A percentile compares a stretch with the other conserved stretches of the same genome.
Conservation (phyloP, 2,113 vertebrate genomes). For the Rhinopomastus cyanomelas region DNA sequence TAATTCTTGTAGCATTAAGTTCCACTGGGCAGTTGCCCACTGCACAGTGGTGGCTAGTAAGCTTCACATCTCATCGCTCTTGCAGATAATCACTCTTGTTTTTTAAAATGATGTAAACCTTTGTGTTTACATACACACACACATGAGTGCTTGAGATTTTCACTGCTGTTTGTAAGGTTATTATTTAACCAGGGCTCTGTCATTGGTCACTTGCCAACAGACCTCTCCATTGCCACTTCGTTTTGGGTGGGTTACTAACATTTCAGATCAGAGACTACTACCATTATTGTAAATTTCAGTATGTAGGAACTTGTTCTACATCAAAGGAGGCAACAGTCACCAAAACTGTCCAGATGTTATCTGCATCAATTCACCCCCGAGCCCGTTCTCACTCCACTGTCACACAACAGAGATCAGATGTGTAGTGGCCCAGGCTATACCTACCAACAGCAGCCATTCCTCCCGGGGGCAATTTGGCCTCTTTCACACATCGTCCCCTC, state of each 20-base stretch:
- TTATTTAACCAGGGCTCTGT: background rate
- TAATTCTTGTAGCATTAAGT: background rate
- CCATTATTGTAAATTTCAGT: background rate
- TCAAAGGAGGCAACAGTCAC: background rate
- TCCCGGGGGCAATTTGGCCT: conserved; percentile 85
- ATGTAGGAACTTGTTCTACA: background rate
- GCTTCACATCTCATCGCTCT: background rate
- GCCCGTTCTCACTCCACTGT: background rate
- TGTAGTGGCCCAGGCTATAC: conserved; percentile 46
- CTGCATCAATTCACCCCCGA: background rate
- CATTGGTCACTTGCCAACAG: background rate
- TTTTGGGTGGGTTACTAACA: background rate
- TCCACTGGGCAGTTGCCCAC: background rate
- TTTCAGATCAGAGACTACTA: background rate
- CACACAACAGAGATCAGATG: background rate
- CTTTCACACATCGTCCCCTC: conserved; percentile 92
- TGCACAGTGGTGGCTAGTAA: background rate
- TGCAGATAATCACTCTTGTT: background rate
- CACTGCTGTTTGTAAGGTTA: background rate
- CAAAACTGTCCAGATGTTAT: background rate
- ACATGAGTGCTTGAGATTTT: background rate
- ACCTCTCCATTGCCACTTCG: background rate
- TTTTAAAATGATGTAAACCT: background rate
- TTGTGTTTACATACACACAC: too few species aligned
- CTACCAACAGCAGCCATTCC: conserved; percentile 96